Base-by-base conservation (phyloP, 2,113 vertebrate species). In the Gallinago undulata region DNA sequence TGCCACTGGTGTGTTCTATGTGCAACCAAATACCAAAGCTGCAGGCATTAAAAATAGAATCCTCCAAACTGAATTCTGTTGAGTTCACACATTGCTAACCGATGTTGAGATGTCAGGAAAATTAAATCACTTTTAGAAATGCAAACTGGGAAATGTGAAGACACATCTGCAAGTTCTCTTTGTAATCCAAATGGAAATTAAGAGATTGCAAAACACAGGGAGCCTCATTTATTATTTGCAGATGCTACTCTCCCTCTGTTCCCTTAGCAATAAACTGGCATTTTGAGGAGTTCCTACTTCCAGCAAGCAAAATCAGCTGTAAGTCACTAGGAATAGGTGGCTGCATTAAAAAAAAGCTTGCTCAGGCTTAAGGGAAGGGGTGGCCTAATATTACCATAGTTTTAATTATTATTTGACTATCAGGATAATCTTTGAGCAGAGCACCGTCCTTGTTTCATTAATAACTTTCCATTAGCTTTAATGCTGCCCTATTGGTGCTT, bases 361-460 rank as follows among this genome's bases (percentile, higher is more conserved):
- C 33, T 72, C 56, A 94, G 51, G 55, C 92, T 92, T 39, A 75
- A 14, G 93, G 83, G 96, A 90, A 66, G 23, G 37, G 14, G 28
- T 57, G 45, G 80, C 51, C 66, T 89, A 41, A 72, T 93, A 96
- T 79, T 79, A n/a, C 27, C 24, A 6, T 24, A 68, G 33, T 37
- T 90, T 94, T 93, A 95, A 89, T 96, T 95, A 91, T 62, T 92
- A 1, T 84, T 63, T 91, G 76, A 19, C 91, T 45, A 79, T 87
- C 69, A 82, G 66, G 37, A 76, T 91, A 73, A 85, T 82, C 73
- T 93, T 89, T 87, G 78, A 92, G 66, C 66, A 92, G 84, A 81
- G 41, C 51, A 76, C 19, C 60, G 11, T 64, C 95, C 80, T 72
- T 89, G 30, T 37, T 84, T 86, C 43, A 57, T 84, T 90, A 91